Conservation (phyloP, 2,888 invertebrate genomes). For the Drosophila mimica region DNA sequence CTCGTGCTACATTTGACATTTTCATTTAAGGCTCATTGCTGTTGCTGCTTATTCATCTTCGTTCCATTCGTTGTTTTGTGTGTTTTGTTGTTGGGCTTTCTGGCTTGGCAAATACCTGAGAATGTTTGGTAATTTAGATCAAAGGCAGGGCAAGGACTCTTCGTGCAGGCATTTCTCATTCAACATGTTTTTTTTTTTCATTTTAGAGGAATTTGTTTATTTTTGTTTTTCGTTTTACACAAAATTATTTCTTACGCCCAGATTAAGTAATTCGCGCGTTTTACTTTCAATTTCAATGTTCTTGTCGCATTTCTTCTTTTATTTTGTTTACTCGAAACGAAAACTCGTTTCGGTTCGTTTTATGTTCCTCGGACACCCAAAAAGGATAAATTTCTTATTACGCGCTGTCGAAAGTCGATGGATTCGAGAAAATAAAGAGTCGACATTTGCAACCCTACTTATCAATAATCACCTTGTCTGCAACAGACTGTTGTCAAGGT, state of each 20-base stretch:
- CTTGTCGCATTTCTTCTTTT: slow-evolving; percentile 8
- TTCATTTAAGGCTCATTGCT: slow-evolving; percentile 49
- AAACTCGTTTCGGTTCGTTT: slow-evolving; percentile 15
- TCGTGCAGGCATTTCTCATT: slow-evolving; percentile 66
- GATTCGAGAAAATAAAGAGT: not conserved
- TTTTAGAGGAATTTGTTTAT: slow-evolving; percentile 19
- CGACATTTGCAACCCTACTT: too few relatives aligned
- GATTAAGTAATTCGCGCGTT: slow-evolving; percentile 79
- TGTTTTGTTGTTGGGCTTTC: slow-evolving; percentile 52
- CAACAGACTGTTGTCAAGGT: not conserved
- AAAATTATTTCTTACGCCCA: slow-evolving; percentile 69
- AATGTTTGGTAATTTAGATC: slow-evolving; percentile 78
- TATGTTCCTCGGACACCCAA: slow-evolving; percentile 4
- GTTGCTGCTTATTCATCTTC: not conserved
- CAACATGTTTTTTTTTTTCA: not conserved
- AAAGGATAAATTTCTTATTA: not conserved
- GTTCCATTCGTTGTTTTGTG: slow-evolving; percentile 28
- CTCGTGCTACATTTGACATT: slow-evolving; percentile 64
- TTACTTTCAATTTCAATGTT: slow-evolving; percentile 64
- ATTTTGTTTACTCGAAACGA: slow-evolving; percentile 3
- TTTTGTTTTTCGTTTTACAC: slow-evolving; percentile 19
- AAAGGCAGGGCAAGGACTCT: slow-evolving; percentile 56
- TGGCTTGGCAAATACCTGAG: slow-evolving; percentile 67
- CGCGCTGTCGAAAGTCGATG: slow-evolving; percentile 2
- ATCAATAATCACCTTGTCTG: slow-evolving; percentile 1